These are phyloP conservation scores for Chirona hameri DNA, from an alignment of 2,888 invertebrate genomes.

Conservation along the genomic window DNA sequence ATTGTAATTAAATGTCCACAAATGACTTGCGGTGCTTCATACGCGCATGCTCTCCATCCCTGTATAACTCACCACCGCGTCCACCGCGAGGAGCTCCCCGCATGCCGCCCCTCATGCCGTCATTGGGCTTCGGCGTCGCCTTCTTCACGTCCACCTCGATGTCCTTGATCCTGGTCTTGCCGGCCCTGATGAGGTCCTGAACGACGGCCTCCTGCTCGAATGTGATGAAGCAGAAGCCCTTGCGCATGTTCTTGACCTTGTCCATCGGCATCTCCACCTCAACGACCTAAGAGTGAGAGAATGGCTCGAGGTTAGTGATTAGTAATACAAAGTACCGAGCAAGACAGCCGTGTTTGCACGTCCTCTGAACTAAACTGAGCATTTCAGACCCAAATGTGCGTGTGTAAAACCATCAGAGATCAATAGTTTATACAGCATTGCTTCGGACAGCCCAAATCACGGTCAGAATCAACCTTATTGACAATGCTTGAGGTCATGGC, in stretches of 20 bases:
- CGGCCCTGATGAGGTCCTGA: slow-evolving; percentile 83
- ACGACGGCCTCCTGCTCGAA: slow-evolving; percentile 94
- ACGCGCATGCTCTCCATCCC: slow-evolving; percentile 40
- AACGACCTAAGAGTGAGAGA: slow-evolving; percentile 45
- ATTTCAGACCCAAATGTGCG: no score
- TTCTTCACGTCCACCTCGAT: slow-evolving; percentile 96
- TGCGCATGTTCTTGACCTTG: slow-evolving; percentile 92
- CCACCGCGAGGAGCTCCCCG: slow-evolving; percentile 40
- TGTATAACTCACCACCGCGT: slow-evolving; percentile 33
- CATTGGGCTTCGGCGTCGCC: slow-evolving; percentile 71
- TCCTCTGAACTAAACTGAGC: no score
- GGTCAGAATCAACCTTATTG: no score
- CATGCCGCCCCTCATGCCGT: slow-evolving; percentile 40
- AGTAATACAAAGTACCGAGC: background rate
- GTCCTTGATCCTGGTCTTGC: slow-evolving; percentile 87
- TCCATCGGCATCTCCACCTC: slow-evolving; percentile 97
- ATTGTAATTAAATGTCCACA: no score
- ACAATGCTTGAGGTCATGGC: no score
- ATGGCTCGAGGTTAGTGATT: background rate
- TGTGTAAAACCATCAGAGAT: no score
- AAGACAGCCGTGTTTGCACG: no score
- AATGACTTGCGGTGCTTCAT: no score
- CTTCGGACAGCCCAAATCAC: no score
- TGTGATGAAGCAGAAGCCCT: slow-evolving; percentile 96
- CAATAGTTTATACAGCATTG: no score